Evolutionary conservation across 2,797 vertebrate species (phyloP).

Genomic region (Geotria australis): DNA sequence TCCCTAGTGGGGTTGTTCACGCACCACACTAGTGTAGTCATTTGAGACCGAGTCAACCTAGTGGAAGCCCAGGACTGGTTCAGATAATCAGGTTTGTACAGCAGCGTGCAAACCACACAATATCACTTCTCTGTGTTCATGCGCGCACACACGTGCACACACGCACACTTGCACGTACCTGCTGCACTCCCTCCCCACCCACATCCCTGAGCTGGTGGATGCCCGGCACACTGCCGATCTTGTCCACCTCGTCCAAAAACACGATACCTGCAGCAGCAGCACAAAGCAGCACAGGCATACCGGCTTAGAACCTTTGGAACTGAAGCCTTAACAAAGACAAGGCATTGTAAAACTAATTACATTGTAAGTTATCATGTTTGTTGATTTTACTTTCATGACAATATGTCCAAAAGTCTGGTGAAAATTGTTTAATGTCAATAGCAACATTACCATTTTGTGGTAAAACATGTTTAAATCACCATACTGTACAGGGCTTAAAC

Average conservation of each 20-base stretch:
- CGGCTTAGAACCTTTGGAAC: constrained; percentile 3
- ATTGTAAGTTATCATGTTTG: no score
- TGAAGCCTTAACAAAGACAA: constrained; percentile 3
- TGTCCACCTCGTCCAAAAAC: constrained; percentile 96
- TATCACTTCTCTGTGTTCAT: not conserved
- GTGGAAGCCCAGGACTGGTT: no score
- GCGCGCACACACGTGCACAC: not conserved
- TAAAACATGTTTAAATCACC: no score
- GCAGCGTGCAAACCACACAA: not conserved
- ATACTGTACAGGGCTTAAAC: no score
- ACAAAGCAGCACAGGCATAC: not conserved
- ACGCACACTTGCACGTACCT: constrained; percentile 24
- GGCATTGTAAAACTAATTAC: constrained; percentile 2
- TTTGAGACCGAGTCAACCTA: no score
- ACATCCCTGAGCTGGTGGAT: constrained; percentile 95
- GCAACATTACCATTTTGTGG: no score
- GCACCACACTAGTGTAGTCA: no score
- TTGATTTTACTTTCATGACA: no score
- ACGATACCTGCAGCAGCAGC: constrained; percentile 48
- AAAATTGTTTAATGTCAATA: no score
- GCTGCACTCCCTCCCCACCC: constrained; percentile 91
- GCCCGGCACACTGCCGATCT: constrained; percentile 94
- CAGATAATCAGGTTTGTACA: no score
- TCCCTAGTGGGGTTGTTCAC: no score
- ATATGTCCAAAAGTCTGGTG: no score